Conservation (phyloP, 2,888 invertebrate genomes). For the Polymixis lichenea region DNA sequence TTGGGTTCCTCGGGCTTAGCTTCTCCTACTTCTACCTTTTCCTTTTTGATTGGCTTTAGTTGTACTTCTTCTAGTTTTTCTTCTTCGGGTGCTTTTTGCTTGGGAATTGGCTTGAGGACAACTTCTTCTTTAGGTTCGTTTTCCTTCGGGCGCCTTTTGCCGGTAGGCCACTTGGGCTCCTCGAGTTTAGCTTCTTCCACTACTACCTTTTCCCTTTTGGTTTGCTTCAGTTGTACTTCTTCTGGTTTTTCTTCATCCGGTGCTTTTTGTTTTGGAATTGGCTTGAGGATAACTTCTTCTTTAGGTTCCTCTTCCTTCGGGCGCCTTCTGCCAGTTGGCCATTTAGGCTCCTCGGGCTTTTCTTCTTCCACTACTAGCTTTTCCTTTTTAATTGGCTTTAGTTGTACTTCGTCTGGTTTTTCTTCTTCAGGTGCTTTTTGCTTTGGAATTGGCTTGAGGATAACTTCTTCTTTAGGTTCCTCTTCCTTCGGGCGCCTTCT, state of each 20-base stretch:
- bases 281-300: conserved; percentile 18
- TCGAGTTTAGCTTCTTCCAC: conserved; percentile 20
- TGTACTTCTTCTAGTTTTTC: conserved; percentile 11
- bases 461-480: conserved; percentile 25
- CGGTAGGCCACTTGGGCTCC: conserved; percentile 18
- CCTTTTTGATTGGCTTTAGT: conserved; percentile 16
- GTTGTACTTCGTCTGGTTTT: conserved; percentile 21
- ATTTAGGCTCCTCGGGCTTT: conserved; percentile 21
- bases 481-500: conserved; percentile 22
- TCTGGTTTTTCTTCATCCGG: conserved; percentile 8
- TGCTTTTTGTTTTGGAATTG: conserved; percentile 11
- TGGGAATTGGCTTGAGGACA: conserved; percentile 9
- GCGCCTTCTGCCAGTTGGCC: conserved; percentile 12
- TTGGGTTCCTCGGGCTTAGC: conserved; percentile 13
- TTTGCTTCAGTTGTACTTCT: conserved; percentile 7
- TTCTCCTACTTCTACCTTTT: conserved; percentile 13
- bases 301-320: conserved; percentile 17
- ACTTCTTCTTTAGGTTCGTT: conserved; percentile 27
- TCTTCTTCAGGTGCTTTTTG: conserved; percentile 20
- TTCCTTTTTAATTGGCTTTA: conserved; percentile 27
- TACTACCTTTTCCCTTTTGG: conserved; percentile 1
- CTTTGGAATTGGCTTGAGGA: conserved; percentile 21
- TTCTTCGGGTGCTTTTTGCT: neutral
- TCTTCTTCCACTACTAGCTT: conserved; percentile 26
- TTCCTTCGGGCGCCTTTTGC: conserved; percentile 7